These are phyloP conservation scores for Calephelis virginiensis DNA, from an alignment of 1,140 invertebrate species.

Conservation along the genomic window DNA sequence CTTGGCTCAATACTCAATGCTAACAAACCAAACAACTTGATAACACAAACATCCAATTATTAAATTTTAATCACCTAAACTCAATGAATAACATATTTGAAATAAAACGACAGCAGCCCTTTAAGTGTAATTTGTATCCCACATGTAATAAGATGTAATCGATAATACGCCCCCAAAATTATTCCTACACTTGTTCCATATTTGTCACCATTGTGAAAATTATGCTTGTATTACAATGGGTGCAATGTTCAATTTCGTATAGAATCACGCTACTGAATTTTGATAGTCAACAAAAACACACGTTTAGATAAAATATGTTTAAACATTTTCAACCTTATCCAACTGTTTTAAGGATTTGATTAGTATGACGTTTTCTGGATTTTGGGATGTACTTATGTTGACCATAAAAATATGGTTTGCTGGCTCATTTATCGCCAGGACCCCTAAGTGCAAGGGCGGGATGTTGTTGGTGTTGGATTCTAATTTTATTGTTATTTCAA, in stretches of 20 bases:
- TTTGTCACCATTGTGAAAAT: constrained; percentile 12
- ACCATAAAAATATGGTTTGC: constrained; percentile 45
- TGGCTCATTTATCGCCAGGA: constrained; percentile 55
- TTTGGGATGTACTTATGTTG: constrained; percentile 7
- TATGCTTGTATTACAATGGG: constrained; percentile 5
- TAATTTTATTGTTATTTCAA: constrained; percentile 73
- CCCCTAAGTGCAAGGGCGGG: constrained; percentile 58
- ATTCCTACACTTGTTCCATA: constrained; percentile 40
- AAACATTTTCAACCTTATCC: not conserved
- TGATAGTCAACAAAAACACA: not conserved
- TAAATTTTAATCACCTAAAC: not conserved
- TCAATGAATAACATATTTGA: constrained; percentile 33
- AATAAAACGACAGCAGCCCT: constrained; percentile 47
- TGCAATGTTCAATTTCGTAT: constrained; percentile 34
- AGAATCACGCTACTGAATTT: not conserved
- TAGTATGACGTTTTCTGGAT: not conserved
- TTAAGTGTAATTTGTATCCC: constrained; percentile 40
- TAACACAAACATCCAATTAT: not conserved
- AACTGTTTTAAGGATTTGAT: not conserved
- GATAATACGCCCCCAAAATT: constrained; percentile 66
- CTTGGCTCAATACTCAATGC: not conserved
- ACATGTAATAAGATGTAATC: constrained; percentile 61
- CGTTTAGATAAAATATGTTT: not conserved
- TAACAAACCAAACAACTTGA: not conserved
- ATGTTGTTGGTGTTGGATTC: constrained; percentile 56